These are phyloP conservation scores for Orestias chungarensis DNA, from an alignment of 2,797 vertebrate genomes.

Conservation along the genomic window DNA sequence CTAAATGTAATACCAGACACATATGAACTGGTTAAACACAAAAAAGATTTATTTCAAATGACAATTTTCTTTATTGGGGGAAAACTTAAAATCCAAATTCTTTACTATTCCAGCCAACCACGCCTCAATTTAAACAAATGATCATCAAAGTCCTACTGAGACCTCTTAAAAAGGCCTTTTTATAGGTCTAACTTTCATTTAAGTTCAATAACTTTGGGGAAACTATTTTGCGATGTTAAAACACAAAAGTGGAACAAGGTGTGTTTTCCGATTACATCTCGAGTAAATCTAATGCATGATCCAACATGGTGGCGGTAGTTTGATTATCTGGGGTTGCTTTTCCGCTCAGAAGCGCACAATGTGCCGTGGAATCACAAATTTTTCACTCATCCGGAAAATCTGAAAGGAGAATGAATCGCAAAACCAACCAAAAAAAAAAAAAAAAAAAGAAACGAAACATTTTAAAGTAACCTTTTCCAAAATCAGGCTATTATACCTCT, in stretches of 20 bases:
- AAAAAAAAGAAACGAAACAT: neutral
- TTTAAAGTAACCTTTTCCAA: neutral
- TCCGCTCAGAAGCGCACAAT: neutral
- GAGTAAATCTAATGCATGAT: neutral
- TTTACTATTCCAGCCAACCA: neutral
- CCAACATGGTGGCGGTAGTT: too few relatives aligned
- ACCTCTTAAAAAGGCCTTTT: neutral
- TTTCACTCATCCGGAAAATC: neutral
- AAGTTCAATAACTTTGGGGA: too few relatives aligned
- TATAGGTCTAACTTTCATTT: neutral
- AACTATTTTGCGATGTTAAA: neutral
- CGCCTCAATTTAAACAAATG: neutral
- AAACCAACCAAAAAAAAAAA: neutral
- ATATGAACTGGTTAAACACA: neutral
- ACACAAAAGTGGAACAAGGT: neutral
- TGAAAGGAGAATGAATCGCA: neutral
- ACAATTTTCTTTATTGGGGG: neutral
- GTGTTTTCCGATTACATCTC: neutral
- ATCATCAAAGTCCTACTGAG: neutral
- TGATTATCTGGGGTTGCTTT: neutral
- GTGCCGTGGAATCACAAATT: neutral
- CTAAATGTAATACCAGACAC: neutral
- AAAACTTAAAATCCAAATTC: neutral
- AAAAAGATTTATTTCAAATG: neutral
- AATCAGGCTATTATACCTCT: neutral